Conservation (phyloP, 2,113 vertebrate species). For the Recurvirostra avosetta region DNA sequence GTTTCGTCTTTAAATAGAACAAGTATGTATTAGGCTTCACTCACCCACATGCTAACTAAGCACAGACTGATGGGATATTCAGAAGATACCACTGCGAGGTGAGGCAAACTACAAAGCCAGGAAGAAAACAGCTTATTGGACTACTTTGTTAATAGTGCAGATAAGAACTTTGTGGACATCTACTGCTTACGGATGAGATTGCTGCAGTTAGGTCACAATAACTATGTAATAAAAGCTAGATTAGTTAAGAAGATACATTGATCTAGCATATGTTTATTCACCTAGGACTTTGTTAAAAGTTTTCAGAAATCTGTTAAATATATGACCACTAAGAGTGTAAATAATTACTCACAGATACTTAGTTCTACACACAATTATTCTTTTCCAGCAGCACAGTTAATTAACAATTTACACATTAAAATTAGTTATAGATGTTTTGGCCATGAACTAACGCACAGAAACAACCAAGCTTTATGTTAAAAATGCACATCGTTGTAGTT, state of each 20-base stretch:
- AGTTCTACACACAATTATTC: neutral
- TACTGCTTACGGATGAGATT: neutral
- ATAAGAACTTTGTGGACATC: neutral
- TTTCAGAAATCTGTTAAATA: neutral
- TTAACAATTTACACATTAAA: neutral
- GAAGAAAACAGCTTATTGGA: constrained; percentile 76
- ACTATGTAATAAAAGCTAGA: neutral
- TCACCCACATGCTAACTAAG: constrained; percentile 80
- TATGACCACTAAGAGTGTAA: neutral
- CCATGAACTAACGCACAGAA: neutral
- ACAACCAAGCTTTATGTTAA: neutral
- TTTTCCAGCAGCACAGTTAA: neutral
- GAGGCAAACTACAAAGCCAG: constrained; percentile 82
- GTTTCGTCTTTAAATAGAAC: constrained; percentile 29
- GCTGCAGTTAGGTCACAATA: neutral
- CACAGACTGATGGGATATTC: constrained; percentile 74
- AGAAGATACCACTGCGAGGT: constrained; percentile 83
- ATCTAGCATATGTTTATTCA: neutral
- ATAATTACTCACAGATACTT: neutral
- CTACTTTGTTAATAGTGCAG: constrained; percentile 53
- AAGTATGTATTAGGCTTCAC: constrained; percentile 67
- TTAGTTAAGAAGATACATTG: neutral
- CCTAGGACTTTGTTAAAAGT: neutral
- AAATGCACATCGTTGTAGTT: neutral
- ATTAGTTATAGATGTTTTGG: neutral